Conservation (phyloP, 2,113 vertebrate genomes). For the Chlamydotis undulata region DNA sequence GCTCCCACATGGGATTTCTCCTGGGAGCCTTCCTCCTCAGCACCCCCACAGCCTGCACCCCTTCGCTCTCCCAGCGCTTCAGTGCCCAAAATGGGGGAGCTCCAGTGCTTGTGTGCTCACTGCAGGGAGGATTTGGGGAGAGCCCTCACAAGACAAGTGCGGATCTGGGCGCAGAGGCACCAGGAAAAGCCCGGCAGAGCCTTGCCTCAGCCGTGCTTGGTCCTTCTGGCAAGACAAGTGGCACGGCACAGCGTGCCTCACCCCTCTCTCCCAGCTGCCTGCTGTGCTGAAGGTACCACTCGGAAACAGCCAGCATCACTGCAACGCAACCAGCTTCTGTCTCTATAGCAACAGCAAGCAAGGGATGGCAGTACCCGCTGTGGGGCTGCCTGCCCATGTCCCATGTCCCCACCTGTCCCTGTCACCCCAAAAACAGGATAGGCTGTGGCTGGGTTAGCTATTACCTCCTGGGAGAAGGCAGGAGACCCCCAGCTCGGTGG, state of each 20-base stretch:
- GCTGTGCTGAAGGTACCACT: background rate
- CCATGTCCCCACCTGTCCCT: background rate
- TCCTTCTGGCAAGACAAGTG: background rate
- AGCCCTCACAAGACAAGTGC: background rate
- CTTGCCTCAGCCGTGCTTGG: fast-evolving
- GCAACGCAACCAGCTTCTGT: background rate
- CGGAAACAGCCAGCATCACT: background rate
- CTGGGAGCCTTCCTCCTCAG: background rate
- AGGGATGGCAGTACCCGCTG: background rate
- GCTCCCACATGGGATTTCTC: background rate
- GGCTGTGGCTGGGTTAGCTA: background rate
- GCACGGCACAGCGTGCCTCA: background rate
- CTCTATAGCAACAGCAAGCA: constrained; percentile 44
- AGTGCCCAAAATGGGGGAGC: background rate
- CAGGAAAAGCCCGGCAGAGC: background rate
- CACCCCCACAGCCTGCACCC: background rate
- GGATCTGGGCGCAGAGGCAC: background rate
- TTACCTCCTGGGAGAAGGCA: background rate
- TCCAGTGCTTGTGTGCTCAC: fast-evolving
- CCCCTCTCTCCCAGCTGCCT: background rate
- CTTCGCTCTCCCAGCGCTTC: background rate
- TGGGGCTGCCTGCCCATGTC: background rate
- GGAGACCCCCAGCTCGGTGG: background rate
- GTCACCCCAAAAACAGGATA: background rate
- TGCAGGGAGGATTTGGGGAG: background rate